Evolutionary conservation across 1,140 invertebrate genomes (phyloP), one percentile per base, ranked within the genome.

Genomic region (Eulimnadia texana): DNA sequence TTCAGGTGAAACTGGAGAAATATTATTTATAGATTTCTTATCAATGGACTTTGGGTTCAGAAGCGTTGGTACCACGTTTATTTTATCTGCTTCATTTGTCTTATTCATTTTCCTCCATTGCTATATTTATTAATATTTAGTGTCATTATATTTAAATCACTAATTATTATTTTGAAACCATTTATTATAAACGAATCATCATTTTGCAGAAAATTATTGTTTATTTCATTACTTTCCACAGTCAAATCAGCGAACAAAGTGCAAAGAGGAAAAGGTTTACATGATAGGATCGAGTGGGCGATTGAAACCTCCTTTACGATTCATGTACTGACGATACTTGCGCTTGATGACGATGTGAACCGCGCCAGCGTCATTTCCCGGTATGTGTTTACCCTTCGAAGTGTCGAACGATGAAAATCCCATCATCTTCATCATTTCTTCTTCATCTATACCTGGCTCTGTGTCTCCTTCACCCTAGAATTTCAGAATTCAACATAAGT

Each of bases 271-370:
- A 25, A 20, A n/a, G 20, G 29, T 53, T 72, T 66, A 76, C 47
- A 88, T 87, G 52, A 94, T 90, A 78, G 92, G 93, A 76, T 99
- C 96, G 55, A 99, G 76, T 42, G 96, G 95, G 70, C 96, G 80
- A 73, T 99, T 99, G 76, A 99, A 99, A 62, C 96, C 96, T 66
- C 96, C 96, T 76, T 96, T 94, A 61, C 96, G 81, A 74, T 99
- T 99, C 96, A 99, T 99, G 70, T 99, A 99, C 75, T 99, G 96
- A 62, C 94, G 83, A 73, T 98, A 98, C 76, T 96, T 93, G 69
- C 95, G 78, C 78, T 97, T 97, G 55, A 96, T 79, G 60, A 95
- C 91, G 58, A 98, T 88, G 73, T 98, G 94, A 63, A 96, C 91
- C 24, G 84, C 86, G 22, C 90, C 91, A 25, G 84, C 82, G 69